Evolutionary conservation across 2,888 invertebrate genomes (phyloP), one percentile per base, ranked within the genome.

Genomic region (Coelopa pilipes): DNA sequence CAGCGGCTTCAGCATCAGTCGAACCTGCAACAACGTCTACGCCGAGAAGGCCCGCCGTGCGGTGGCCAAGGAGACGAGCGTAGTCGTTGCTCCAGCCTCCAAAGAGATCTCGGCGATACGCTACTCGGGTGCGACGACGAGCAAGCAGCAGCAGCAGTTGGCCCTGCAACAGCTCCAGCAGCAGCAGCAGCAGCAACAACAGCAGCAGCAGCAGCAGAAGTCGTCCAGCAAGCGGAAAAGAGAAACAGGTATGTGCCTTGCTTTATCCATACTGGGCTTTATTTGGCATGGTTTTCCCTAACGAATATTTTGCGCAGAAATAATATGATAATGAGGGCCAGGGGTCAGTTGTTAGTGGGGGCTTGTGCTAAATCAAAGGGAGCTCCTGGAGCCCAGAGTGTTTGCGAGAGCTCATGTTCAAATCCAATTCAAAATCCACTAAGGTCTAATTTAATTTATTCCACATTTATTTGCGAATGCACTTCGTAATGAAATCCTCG

Each of bases 191-290:
- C 77, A 72, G 68, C 74, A 76, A 77, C 75, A 73, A 55, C 73
- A 76, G 60, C 74, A 75, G 45, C 79, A 77, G 17, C 79, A 77
- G 57, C 78, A 78, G 59, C 76, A 73, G 63, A 19, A 76, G 72
- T 76, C 77, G 72, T 76, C 74, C 69, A 82, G 78, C 78, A 83
- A 82, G 75, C 79, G 82, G 74, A 82, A 83, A 76, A 83, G 82
- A 73, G 80, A 83, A 78, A 80, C 79, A 82, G 82, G 82, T 82
- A 76, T 77, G 82, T 76, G 3, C 34, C 34, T 34, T 34, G 34
- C 34, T 34, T 34, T 7, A 34, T 4, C 34, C 4, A 34, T 34
- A 34, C 7, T 34, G 2, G 34, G 7, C 7, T 34, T 34, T 34
- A 34, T 34, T 34, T 34, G 34, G 34, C 7, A 34, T 34, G 34